Conservation (phyloP, 2,797 vertebrate genomes). For the Sebastes hopkinsi region DNA sequence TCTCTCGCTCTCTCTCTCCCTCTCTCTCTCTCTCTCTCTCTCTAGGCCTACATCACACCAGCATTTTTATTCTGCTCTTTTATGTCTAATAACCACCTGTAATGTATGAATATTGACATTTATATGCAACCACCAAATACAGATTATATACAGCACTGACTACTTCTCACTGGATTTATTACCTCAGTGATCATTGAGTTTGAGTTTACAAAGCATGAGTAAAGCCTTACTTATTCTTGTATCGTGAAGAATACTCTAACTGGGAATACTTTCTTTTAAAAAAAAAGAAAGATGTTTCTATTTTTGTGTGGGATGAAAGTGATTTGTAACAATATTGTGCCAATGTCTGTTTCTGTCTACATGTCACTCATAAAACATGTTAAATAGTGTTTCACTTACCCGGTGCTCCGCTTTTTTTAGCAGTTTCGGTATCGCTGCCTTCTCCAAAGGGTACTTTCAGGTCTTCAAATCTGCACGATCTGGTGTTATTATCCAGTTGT, state of each 20-base stretch:
- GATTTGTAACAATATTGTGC: conserved; percentile 68
- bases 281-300: conserved; percentile 18
- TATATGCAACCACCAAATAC: neutral
- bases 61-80: neutral
- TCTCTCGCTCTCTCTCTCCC: conserved; percentile 30
- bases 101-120: neutral
- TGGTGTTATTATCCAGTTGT: conserved; percentile 29
- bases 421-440: conserved; percentile 42
- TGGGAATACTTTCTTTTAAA: conserved; percentile 32
- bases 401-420: conserved; percentile 63
- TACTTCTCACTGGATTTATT: neutral
- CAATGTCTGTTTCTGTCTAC: conserved; percentile 55
- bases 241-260: conserved; percentile 47
- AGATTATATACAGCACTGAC: neutral
- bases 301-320: conserved; percentile 52
- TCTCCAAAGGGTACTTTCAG: conserved; percentile 60
- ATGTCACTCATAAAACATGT: conserved; percentile 44
- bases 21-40: neutral
- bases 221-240: conserved; percentile 75
- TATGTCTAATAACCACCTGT: neutral
- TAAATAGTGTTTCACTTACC: conserved; percentile 49
- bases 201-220: neutral
- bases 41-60: neutral
- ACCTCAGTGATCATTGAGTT: too few relatives aligned
- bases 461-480: conserved; percentile 59